Base-by-base conservation (phyloP, 1,140 invertebrate genomes). In the Ladona fulva region DNA sequence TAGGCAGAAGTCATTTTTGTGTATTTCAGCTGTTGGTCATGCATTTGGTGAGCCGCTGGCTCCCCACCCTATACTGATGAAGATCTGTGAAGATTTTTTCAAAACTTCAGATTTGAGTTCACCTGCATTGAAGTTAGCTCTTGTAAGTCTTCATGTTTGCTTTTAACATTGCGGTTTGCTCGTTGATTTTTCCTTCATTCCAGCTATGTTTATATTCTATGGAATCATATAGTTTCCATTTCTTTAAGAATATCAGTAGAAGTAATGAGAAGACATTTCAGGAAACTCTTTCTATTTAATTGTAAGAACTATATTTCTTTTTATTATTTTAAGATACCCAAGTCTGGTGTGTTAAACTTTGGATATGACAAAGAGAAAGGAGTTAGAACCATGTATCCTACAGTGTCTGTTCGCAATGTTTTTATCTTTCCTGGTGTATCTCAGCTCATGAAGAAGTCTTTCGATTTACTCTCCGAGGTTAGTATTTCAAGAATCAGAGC, bases 351-450 rank as follows among this genome's bases (percentile, higher is more conserved):
- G 37, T n/a, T 79, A 0, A 75, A 19, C 14, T 79, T 25, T 76
- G 78, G 78, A 10, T 76, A 37, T 66, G 78, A 79, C 74, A 44
- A 24, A 74, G 25, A 0, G 11, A 79, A n/a, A 66, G 78, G 78
- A 42, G 24, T 24, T 29, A 75, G 66, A 73, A 78, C 78, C 24
- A n/a, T 75, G 19, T 77, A 77, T 73, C 78, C 78, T 24, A 79
- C 73, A 52, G 24, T 79, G 16, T 77, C 78, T 0, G 74, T 78
- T 10, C 29, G 42, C 12, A 79, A 79, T 76, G 77, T 79, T 22
- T 78, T 42, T 25, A 74, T 79, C 37, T 79, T 79, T 24, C 78
- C 78, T 75, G 78, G 78, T n/a, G 37, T 79, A 12, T 77, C 78
- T 19, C 14, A 25, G 14, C 59, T 79, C 19, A 66, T 79, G 77